phyloP scores from a whole-genome alignment of 2,113 vertebrate species.

The Spea multiplicata region DNA sequence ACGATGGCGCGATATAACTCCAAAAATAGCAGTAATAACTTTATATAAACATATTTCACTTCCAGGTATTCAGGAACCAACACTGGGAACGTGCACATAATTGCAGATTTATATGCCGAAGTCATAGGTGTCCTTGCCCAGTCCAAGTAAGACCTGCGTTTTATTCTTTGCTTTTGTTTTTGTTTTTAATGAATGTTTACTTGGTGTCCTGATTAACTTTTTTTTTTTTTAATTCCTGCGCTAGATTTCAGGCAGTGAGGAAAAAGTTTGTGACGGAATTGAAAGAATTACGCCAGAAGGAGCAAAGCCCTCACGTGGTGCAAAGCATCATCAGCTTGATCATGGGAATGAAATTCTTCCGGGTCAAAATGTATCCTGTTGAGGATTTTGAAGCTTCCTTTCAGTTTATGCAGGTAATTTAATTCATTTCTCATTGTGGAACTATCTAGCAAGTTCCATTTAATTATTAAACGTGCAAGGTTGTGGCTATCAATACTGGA shows the following conservation, averaged over 20 bases:
- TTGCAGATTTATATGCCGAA: slow-evolving; percentile 96
- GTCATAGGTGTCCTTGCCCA: slow-evolving; percentile 96
- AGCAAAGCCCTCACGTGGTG: slow-evolving; percentile 90
- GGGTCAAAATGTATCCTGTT: slow-evolving; percentile 98
- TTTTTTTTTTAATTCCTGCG: not conserved
- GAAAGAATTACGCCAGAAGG: slow-evolving; percentile 91
- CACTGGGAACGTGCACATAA: slow-evolving; percentile 97
- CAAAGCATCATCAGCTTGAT: slow-evolving; percentile 97
- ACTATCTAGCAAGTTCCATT: too few species aligned
- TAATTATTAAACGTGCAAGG: too few species aligned
- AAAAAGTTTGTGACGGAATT: slow-evolving; percentile 98
- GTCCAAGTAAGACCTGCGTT: slow-evolving; percentile 80
- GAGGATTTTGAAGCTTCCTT: slow-evolving; percentile 98
- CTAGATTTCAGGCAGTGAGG: slow-evolving; percentile 93
- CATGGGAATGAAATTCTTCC: slow-evolving; percentile 99
- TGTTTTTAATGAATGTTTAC: not conserved
- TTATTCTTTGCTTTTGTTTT: slow-evolving; percentile 8
- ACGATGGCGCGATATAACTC: too few species aligned
- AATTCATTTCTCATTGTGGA: not conserved
- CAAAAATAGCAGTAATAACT: too few species aligned
- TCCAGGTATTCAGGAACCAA: slow-evolving; percentile 96
- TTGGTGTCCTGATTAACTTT: too few species aligned
- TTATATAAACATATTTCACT: not conserved
- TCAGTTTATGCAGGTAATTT: slow-evolving; percentile 94
- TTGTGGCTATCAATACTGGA: too few species aligned